These are phyloP conservation scores for Pogonognathellus flavescens DNA, from an alignment of 1,140 invertebrate species.

Conservation along the genomic window DNA sequence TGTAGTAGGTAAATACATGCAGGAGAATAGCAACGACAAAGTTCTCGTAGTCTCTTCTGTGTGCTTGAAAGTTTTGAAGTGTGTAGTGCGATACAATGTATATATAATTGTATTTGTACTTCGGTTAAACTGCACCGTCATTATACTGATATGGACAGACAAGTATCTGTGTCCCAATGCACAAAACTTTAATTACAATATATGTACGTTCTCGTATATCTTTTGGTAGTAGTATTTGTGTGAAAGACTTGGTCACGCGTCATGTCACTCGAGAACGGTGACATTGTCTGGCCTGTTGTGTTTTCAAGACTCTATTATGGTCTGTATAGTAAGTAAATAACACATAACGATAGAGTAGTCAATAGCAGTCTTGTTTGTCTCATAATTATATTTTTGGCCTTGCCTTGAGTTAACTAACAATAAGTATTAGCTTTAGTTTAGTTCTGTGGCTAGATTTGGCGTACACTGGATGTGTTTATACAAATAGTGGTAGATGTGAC, in stretches of 20 bases:
- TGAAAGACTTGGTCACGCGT: slow-evolving; percentile 45
- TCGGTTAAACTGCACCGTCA: no score
- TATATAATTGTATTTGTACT: no score
- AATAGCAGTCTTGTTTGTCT: background rate
- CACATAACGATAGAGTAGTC: background rate
- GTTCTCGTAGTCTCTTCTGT: no score
- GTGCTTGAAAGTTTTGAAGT: no score
- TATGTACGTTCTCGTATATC: background rate
- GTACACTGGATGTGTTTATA: no score
- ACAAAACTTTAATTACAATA: no score
- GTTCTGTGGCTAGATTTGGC: background rate
- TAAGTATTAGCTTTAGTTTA: background rate
- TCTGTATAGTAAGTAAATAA: slow-evolving; percentile 5
- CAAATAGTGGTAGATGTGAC: background rate
- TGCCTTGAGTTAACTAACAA: slow-evolving; percentile 11
- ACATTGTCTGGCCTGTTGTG: slow-evolving; percentile 30
- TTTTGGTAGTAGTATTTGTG: background rate
- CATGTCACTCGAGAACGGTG: slow-evolving; percentile 31
- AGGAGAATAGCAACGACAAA: no score
- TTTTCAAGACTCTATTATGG: background rate
- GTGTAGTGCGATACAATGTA: no score
- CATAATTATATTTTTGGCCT: slow-evolving; percentile 25
- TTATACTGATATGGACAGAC: no score
- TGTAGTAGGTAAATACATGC: no score
- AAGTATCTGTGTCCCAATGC: no score